These are phyloP conservation scores for Pseudomyrmex dendroicus DNA, from an alignment of 1,140 invertebrate genomes.

Conservation along the genomic window DNA sequence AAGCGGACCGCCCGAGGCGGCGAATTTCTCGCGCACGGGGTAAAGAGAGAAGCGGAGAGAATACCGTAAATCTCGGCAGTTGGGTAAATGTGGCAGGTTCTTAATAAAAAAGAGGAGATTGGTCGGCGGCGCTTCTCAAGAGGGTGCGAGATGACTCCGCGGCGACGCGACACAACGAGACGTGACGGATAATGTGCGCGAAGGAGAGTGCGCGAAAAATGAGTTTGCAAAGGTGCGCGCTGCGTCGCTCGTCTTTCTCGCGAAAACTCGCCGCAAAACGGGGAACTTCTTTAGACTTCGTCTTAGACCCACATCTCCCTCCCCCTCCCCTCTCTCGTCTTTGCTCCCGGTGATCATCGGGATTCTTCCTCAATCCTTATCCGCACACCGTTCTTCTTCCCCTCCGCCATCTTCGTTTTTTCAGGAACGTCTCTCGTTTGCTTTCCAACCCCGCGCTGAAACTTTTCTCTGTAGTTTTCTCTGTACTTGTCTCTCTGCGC, in stretches of 20 bases:
- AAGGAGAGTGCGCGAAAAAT: slow-evolving; percentile 35
- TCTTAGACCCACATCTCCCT: neutral
- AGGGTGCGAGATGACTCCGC: slow-evolving; percentile 26
- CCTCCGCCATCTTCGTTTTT: neutral
- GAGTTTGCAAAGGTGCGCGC: slow-evolving; percentile 27
- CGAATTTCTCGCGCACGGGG: neutral
- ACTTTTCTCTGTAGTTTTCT: slow-evolving; percentile 15
- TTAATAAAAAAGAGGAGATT: slow-evolving; percentile 55
- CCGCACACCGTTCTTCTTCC: too few species aligned
- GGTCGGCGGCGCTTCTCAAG: slow-evolving; percentile 11
- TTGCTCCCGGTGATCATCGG: slow-evolving; percentile 15
- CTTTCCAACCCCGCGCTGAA: slow-evolving; percentile 21
- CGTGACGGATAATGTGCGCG: neutral
- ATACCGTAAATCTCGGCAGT: slow-evolving; percentile 29
- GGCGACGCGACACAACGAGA: neutral
- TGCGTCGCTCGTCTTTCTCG: slow-evolving; percentile 19
- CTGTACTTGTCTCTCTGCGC: neutral
- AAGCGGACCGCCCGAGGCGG: slow-evolving; percentile 1
- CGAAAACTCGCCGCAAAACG: slow-evolving; percentile 30
- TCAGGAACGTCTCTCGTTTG: slow-evolving; percentile 8
- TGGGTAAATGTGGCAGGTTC: slow-evolving; percentile 35
- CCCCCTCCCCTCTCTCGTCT: neutral
- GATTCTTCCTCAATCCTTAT: neutral
- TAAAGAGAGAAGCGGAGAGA: neutral
- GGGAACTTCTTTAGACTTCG: neutral